Base-by-base conservation (phyloP, 2,888 invertebrate species). In the Heteromyza rotundicornis region DNA sequence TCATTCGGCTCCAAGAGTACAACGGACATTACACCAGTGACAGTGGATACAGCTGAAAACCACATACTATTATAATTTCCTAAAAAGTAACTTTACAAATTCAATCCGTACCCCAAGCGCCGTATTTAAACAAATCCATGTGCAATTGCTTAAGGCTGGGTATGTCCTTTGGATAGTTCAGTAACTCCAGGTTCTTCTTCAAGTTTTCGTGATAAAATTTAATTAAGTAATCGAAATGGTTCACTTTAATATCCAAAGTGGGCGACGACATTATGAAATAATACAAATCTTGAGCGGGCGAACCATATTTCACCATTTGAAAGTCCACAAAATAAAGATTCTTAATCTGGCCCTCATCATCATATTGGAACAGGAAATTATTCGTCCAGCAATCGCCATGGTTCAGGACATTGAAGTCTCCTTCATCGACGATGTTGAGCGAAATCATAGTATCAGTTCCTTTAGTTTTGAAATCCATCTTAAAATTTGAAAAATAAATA, bases 221-320 rank as follows among this genome's bases (percentile, higher is more conserved):
- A 5, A 82, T 56, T 8, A 78, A 79, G 27, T 76, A 73, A 55
- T 82, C 82, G 47, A 82, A 82, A 17, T 77, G 65, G 2, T 67
- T 62, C 2, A 80, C 17, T 44, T 80, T 81, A 8, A 77, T 67
- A 8, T 80, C 76, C 23, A 74, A 65, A n/a, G 62, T 68, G 1
- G 79, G 70, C 1, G 82, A 82, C 0, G 80, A 75, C 2, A 82
- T 12, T 5, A 82, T 57, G 7, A 82, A 76, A 40, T 77, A 78
- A 10, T 70, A 68, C 36, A 82, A 66, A 62, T 82, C 82, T 22
- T 76, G 67, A 0, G 76, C 75, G 0, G 80, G 76, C 10, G 74
- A 62, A 2, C 75, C 75, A 57, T 71, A 81, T 54, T 67, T 74
- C 1, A 68, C 65, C 32, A 80, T 22, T 60, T 82, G 80, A 35